Conservation (phyloP, 2,888 invertebrate genomes). For the Drosophila mulleri region DNA sequence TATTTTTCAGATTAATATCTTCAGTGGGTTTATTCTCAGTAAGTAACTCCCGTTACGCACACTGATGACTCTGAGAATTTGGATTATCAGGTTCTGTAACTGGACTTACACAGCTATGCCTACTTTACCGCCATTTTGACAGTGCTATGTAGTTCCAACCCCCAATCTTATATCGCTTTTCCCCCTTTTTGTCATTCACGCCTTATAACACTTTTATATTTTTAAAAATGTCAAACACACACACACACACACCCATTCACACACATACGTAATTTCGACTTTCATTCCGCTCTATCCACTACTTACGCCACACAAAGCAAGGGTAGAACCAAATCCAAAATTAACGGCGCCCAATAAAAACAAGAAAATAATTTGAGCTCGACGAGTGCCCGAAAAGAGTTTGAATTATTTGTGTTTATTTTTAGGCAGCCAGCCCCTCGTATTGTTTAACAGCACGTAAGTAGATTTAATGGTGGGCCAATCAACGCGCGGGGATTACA, state of each 20-base stretch:
- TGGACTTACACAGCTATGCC: neutral
- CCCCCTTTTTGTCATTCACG: constrained; percentile 38
- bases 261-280: constrained; percentile 5
- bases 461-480: constrained; percentile 47
- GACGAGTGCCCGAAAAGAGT: constrained; percentile 65
- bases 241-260: constrained; percentile 15
- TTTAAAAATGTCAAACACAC: constrained; percentile 50
- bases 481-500: constrained; percentile 69
- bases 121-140: constrained; percentile 1
- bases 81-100: no score
- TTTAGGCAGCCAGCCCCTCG: constrained; percentile 50
- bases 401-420: constrained; percentile 67
- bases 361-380: constrained; percentile 52
- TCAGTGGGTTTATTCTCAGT: neutral
- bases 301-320: constrained; percentile 10
- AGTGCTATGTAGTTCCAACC: neutral
- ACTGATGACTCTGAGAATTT: no score
- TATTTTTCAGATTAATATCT: no score
- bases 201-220: constrained; percentile 52
- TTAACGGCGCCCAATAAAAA: constrained; percentile 73
- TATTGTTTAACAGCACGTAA: constrained; percentile 33
- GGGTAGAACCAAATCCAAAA: constrained; percentile 45
- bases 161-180: neutral
- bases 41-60: neutral
- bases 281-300: constrained; percentile 15